Base-by-base conservation (phyloP, 1,140 invertebrate species). In the Antheraea pernyi region DNA sequence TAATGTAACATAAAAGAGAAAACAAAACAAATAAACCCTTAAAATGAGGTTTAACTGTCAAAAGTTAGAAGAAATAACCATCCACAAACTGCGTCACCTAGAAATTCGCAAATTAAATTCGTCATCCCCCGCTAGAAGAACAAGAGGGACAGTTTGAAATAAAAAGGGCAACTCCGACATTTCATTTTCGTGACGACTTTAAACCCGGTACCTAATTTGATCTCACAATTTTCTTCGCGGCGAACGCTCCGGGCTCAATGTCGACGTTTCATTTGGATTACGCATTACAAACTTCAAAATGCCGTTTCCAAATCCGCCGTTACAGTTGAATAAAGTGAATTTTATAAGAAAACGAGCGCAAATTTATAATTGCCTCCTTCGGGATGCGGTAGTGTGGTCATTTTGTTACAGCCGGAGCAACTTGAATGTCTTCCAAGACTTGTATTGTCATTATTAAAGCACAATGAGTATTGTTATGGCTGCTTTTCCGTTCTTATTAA, bases 241-340 rank as follows among this genome's bases (percentile, higher is more conserved):
- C 70, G 78, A 72, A 71, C 76, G 77, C 78, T 80, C 65, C 76
- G 72, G 79, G 84, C 83, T 86, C 82, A 84, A 78, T 85, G 84
- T 86, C 84, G 83, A 86, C 86, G 80, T 85, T 88, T 86, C 85
- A 83, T 83, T 84, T 77, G 83, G 86, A 85, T 88, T 86, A 84
- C 78, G 80, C 68, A 73, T 75, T 67, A 78, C 79, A 70, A 85
- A 72, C 30, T n/a, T 67, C 53, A 22, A 11, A 36, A 19, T 67
- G 22, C 18, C 18, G 19, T 8, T 67, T 53, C 3, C 19, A 3
- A 65, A n/a, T n/a, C 37, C 39, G 18, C 19, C 16, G 10, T 9
- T n/a, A 30, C 63, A 10, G 39, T 46, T 19, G 16, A 19, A 37
- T 65, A n/a, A 36, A 36, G 65, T 10, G 13, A 36, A 59, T 19